Evolutionary conservation across 2,113 vertebrate species (phyloP).

Genomic region (Muscicapa adusta): DNA sequence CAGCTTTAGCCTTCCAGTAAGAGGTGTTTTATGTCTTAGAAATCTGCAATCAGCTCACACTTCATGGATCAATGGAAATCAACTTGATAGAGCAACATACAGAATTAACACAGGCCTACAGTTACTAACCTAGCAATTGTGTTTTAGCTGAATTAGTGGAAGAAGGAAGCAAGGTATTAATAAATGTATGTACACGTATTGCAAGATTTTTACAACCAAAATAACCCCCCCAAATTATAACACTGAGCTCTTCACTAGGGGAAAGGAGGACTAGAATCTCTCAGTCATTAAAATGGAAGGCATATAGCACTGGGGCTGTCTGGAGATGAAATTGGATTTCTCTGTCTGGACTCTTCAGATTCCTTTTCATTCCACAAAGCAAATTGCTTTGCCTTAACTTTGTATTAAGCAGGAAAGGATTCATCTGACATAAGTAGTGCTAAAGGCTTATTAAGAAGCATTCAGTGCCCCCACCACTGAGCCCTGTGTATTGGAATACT

Average conservation of each 20-base stretch:
- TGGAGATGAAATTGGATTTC: constrained; percentile 73
- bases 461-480: background rate
- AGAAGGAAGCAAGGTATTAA: background rate
- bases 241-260: background rate
- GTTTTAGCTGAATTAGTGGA: background rate
- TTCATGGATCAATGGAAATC: background rate
- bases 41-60: background rate
- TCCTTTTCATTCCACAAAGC: constrained; percentile 69
- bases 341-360: constrained; percentile 55
- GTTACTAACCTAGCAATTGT: background rate
- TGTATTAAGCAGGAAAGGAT: constrained; percentile 31
- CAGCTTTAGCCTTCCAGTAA: background rate
- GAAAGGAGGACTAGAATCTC: constrained; percentile 33
- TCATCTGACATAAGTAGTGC: constrained; percentile 20
- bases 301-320: constrained; percentile 20
- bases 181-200: background rate
- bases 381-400: constrained; percentile 65
- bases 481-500: background rate
- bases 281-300: constrained; percentile 70
- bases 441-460: constrained; percentile 55
- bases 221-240: background rate
- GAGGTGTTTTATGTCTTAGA: background rate
- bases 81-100: background rate
- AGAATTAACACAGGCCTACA: background rate
- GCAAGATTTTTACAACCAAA: background rate